These are phyloP conservation scores for Grammomys dolichurus DNA, from an alignment of 2,113 vertebrate genomes.

Conservation along the genomic window DNA sequence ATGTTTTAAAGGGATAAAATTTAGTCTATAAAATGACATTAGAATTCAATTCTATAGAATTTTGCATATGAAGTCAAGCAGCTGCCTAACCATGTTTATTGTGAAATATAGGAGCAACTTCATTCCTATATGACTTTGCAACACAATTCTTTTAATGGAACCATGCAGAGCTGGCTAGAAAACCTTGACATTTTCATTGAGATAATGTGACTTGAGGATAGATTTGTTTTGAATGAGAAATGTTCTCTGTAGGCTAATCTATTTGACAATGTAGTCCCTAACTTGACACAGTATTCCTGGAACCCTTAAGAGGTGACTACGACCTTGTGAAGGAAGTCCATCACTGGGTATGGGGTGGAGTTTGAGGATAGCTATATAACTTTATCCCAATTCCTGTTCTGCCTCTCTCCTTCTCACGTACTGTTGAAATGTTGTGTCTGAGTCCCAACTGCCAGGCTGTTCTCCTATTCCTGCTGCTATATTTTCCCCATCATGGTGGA, in stretches of 20 bases:
- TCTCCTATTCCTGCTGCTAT: not conserved
- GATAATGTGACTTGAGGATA: not conserved
- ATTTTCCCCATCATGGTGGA: not conserved
- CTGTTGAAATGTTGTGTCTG: not conserved
- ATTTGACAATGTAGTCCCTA: not conserved
- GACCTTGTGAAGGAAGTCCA: not conserved
- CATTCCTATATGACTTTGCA: not conserved
- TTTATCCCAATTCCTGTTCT: not conserved
- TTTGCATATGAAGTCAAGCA: not conserved
- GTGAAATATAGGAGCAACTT: not conserved
- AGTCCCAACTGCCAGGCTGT: not conserved
- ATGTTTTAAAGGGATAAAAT: not conserved
- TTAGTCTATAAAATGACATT: not conserved
- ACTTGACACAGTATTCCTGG: not conserved
- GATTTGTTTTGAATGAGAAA: not conserved
- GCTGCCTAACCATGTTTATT: not conserved
- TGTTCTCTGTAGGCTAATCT: not conserved
- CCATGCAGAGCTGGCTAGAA: not conserved
- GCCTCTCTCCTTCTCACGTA: not conserved
- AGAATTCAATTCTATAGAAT: not conserved
- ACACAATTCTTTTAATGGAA: not conserved
- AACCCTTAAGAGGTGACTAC: not conserved
- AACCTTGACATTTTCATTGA: not conserved
- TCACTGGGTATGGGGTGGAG: not conserved
- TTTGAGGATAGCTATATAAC: not conserved